phyloP scores from a whole-genome alignment of 2,797 vertebrate species.

The Gorsachius magnificus region DNA sequence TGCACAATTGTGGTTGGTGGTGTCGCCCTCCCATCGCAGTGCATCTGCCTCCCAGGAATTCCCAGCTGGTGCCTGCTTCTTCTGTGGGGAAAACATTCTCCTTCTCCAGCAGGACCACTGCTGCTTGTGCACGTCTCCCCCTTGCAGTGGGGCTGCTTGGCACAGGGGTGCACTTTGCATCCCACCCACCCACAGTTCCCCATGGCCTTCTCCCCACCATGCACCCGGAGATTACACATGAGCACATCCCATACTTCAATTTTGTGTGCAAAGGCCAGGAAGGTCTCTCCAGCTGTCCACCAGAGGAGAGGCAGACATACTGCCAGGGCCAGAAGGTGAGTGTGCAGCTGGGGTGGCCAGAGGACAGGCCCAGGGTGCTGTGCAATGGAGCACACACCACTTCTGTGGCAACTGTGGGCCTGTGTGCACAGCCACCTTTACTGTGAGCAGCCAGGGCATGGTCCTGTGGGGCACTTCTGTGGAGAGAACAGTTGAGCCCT shows the following conservation, averaged over 20 bases:
- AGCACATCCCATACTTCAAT: not conserved
- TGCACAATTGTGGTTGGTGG: not conserved
- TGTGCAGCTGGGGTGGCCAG: not conserved
- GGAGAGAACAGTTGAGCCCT: accelerated
- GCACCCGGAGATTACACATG: accelerated
- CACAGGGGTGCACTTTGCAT: accelerated
- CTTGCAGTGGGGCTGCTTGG: not conserved
- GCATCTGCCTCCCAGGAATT: not conserved
- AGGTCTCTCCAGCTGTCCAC: not conserved
- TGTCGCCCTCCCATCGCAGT: not conserved
- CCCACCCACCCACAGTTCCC: not conserved
- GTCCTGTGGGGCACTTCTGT: not conserved
- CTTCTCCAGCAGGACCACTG: not conserved
- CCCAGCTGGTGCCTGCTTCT: not conserved
- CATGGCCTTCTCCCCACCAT: not conserved
- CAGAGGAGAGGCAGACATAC: not conserved
- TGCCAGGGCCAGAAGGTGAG: not conserved
- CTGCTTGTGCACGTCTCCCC: not conserved
- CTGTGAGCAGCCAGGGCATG: not conserved
- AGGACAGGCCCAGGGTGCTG: not conserved
- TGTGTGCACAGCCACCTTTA: not conserved
- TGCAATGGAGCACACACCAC: not conserved
- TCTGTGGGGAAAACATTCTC: not conserved
- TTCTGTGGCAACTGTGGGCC: not conserved
- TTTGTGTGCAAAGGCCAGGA: not conserved